Evolutionary conservation across 2,113 vertebrate species (phyloP).

Genomic region (Etia nguti): DNA sequence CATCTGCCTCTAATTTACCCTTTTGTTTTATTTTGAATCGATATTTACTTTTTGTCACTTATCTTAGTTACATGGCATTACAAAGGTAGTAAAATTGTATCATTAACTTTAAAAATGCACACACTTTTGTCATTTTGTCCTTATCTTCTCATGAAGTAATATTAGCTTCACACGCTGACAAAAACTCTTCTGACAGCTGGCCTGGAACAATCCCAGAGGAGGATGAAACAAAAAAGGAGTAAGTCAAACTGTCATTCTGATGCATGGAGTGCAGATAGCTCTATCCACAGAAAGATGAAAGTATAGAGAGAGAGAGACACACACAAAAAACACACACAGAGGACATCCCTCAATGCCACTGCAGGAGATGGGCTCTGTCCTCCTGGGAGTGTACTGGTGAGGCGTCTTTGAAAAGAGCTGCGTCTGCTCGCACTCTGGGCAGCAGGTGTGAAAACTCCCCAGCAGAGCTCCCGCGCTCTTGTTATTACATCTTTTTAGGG

Average conservation of each 20-base stretch:
- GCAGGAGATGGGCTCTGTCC: constrained; percentile 61
- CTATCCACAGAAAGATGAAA: background rate
- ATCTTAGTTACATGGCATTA: background rate
- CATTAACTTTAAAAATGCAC: background rate
- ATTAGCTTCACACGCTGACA: constrained; percentile 17
- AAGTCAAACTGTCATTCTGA: constrained; percentile 48
- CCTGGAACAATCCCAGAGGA: constrained; percentile 26
- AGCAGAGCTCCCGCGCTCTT: constrained; percentile 56
- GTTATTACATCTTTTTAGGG: constrained; percentile 71
- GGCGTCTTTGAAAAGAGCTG: constrained; percentile 62
- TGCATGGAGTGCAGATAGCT: constrained; percentile 30
- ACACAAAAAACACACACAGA: background rate
- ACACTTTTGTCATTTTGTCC: background rate
- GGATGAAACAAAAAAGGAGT: constrained; percentile 25
- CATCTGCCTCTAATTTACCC: background rate
- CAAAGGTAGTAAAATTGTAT: background rate
- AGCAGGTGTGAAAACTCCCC: constrained; percentile 75
- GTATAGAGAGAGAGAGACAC: background rate
- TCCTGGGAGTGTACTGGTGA: constrained; percentile 53
- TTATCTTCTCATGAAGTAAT: background rate
- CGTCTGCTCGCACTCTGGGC: constrained; percentile 49
- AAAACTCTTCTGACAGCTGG: constrained; percentile 46
- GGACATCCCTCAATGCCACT: constrained; percentile 68
- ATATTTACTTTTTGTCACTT: background rate
- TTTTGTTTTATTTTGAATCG: background rate